Base-by-base conservation (phyloP, 2,888 invertebrate genomes). In the Hirtodrosophila cameraria region DNA sequence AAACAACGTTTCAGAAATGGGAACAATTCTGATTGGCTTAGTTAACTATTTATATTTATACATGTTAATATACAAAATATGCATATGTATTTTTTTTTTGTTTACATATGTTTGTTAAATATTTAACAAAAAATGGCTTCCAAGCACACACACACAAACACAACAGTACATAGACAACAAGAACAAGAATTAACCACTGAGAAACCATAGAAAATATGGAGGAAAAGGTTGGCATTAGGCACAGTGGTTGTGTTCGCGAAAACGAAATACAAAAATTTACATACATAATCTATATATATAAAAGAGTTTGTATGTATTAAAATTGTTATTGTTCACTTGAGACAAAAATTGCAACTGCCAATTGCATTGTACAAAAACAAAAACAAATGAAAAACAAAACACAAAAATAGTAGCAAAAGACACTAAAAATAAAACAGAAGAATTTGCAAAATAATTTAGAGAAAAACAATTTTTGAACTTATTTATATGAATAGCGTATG, bases 331-430 rank as follows among this genome's bases (percentile, higher is more conserved):
- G 33, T 33, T 41, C 7, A 43, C 45, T 49, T 50, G 50, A 42
- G 41, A 62, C 53, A 53, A 63, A 23, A 78, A 58, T 78, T 77
- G 77, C 77, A 76, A 76, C 75, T 76, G 75, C 76, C 84, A 77
- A 77, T 77, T 77, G 77, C 77, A 77, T 77, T 84, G 55, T 77
- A 77, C 35, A 65, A 65, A 31, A 62, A 65, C 6, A 50, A 23
- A 20, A 43, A 38, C 15, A 35, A 31, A n/a, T 42, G 27, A 13
- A 49, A 41, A 38, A 39, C 12, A 46, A 6, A 64, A 31, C 50
- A 48, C 30, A 63, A 57, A 60, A 55, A 41, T 48, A 70, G 27
- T 49, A 64, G 48, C 39, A 64, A 63, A 71, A 75, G 53, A 74
- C 64, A 63, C 50, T 58, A 52, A 59, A 70, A 72, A 63, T 67